Evolutionary conservation across 2,797 vertebrate species (phyloP).

Genomic region (Hippopotamyrus pictus): DNA sequence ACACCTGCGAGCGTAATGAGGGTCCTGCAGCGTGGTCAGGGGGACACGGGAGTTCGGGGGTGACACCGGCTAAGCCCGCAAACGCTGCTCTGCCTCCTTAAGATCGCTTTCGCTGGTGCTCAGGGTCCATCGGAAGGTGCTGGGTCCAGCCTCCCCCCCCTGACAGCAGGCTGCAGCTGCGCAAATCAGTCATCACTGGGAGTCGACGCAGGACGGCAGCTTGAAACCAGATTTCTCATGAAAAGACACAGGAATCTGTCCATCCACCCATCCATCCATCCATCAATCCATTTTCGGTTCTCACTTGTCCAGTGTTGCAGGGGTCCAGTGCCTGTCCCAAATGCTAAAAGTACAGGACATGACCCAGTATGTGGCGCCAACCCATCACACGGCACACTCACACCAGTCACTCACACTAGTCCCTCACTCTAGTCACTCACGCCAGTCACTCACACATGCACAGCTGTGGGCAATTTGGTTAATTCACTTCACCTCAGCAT

Average conservation of each 20-base stretch:
- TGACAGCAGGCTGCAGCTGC: background rate
- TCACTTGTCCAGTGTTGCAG: background rate
- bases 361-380: background rate
- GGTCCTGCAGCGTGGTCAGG: background rate
- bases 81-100: background rate
- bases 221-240: background rate
- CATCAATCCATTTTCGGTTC: background rate
- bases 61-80: background rate
- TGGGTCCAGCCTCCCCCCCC: background rate
- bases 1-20: background rate
- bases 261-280: background rate
- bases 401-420: background rate
- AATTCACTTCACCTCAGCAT: background rate
- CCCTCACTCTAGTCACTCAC: background rate
- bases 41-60: background rate
- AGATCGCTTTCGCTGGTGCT: background rate
- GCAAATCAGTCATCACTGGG: background rate
- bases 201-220: background rate
- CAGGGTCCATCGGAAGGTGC: background rate
- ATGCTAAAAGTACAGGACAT: background rate
- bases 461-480: background rate
- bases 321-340: background rate
- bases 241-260: background rate
- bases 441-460: background rate
- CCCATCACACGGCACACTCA: background rate